Evolutionary conservation across 2,888 invertebrate genomes (phyloP).

Genomic region (Meteorus cinctellus): DNA sequence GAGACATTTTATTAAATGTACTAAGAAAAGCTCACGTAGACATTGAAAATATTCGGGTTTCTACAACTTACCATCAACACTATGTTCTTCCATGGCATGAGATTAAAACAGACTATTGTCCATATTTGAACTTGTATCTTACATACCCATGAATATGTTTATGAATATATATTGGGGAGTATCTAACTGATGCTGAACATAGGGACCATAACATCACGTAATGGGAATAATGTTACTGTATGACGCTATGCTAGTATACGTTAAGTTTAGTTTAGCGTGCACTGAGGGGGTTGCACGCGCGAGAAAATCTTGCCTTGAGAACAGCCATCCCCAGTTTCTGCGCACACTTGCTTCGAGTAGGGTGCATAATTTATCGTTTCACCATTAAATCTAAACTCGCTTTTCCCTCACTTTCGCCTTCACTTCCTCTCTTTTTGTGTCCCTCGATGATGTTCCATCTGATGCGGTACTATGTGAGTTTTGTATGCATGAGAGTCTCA

Average conservation of each 20-base stretch:
- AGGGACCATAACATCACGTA: slow-evolving; percentile 70
- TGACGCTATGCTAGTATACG: slow-evolving; percentile 69
- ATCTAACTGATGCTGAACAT: slow-evolving; percentile 64
- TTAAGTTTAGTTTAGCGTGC: slow-evolving; percentile 60
- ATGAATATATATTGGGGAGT: slow-evolving; percentile 32
- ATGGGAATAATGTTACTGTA: slow-evolving; percentile 69
- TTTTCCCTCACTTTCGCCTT: slow-evolving; percentile 37
- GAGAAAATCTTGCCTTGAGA: slow-evolving; percentile 34
- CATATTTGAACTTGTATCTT: not conserved
- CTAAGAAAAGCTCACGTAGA: not conserved
- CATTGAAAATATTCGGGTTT: not conserved
- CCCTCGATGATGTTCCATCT: slow-evolving; percentile 32
- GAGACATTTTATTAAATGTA: slow-evolving; percentile 16
- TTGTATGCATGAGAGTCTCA: slow-evolving; percentile 61
- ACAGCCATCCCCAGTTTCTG: slow-evolving; percentile 7
- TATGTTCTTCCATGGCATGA: not conserved
- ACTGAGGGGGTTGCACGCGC: slow-evolving; percentile 46
- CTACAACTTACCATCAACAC: not conserved
- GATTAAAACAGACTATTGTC: not conserved
- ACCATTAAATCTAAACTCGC: slow-evolving; percentile 40
- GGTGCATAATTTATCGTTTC: slow-evolving; percentile 72
- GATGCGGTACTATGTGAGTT: slow-evolving; percentile 46
- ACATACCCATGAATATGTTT: slow-evolving; percentile 29
- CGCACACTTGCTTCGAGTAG: slow-evolving; percentile 46
- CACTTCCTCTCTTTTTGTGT: not conserved